These are phyloP conservation scores for Standfussiana lucernea DNA, from an alignment of 2,888 invertebrate species.

Conservation along the genomic window DNA sequence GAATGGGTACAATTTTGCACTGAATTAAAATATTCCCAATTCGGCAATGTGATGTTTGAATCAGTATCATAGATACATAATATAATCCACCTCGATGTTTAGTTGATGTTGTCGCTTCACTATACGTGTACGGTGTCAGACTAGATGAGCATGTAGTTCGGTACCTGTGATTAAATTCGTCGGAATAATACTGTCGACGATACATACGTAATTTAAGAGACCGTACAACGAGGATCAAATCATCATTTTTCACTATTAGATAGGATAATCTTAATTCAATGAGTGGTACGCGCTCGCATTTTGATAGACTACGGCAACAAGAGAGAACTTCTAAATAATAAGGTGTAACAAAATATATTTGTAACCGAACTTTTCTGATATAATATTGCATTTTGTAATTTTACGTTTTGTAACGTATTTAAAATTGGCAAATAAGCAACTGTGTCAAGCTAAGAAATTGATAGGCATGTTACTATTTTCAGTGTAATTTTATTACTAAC, in stretches of 20 bases:
- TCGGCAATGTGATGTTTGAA: conserved; percentile 46
- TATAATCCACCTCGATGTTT: conserved; percentile 82
- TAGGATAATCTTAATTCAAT: conserved; percentile 50
- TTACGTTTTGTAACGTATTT: conserved; percentile 57
- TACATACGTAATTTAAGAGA: conserved; percentile 75
- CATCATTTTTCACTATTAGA: conserved; percentile 52
- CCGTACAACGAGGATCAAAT: conserved; percentile 74
- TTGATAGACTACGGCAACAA: conserved; percentile 55
- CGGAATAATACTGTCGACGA: conserved; percentile 69
- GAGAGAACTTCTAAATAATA: conserved; percentile 57
- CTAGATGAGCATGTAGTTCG: conserved; percentile 83
- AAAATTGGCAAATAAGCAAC: conserved; percentile 45
- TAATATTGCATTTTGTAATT: conserved; percentile 59
- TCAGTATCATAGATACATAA: conserved; percentile 52
- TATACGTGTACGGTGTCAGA: conserved; percentile 79
- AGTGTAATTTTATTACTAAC: conserved; percentile 25
- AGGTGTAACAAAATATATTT: conserved; percentile 54
- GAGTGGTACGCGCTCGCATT: conserved; percentile 35
- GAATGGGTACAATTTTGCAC: neutral
- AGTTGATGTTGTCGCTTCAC: conserved; percentile 89
- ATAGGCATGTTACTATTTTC: conserved; percentile 27
- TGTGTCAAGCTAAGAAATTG: conserved; percentile 44
- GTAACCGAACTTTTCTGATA: conserved; percentile 57
- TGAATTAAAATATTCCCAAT: neutral
- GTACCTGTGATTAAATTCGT: conserved; percentile 77